These are phyloP conservation scores for Sinosuthora webbiana DNA, from an alignment of 2,113 vertebrate species.

Conservation along the genomic window DNA sequence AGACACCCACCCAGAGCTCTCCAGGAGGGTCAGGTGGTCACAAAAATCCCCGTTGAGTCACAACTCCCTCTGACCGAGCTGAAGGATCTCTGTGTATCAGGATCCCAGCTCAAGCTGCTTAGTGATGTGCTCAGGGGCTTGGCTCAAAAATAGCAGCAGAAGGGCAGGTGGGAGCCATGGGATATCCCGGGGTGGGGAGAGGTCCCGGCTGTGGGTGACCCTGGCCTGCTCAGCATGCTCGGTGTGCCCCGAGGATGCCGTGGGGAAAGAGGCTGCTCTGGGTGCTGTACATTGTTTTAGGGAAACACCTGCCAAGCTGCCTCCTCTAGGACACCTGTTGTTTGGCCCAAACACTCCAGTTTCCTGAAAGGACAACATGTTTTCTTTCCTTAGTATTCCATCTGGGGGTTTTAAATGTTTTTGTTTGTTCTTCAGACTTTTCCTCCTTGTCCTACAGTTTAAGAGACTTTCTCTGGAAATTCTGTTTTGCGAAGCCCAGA, in stretches of 20 bases:
- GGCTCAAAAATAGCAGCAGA: not conserved
- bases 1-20: not conserved
- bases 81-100: not conserved
- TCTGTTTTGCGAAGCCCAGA: not conserved
- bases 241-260: rapidly evolving
- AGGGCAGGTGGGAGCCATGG: not conserved
- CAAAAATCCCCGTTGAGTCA: rapidly evolving
- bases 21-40: not conserved
- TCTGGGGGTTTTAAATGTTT: not conserved
- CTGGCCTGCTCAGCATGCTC: rapidly evolving
- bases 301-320: not conserved
- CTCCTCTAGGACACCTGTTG: not conserved
- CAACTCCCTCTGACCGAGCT: not conserved
- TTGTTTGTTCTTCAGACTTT: not conserved
- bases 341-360: not conserved
- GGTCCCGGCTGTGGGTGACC: too few relatives aligned
- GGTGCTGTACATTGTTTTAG: not conserved
- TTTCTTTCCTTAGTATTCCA: not conserved
- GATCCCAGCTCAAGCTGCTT: not conserved
- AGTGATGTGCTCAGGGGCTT: not conserved
- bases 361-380: not conserved
- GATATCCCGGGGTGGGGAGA: not conserved
- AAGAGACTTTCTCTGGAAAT: not conserved
- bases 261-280: not conserved
- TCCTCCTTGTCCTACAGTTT: not conserved